phyloP scores from a whole-genome alignment of 2,888 invertebrate genomes.

The Heliothis peltigera region DNA sequence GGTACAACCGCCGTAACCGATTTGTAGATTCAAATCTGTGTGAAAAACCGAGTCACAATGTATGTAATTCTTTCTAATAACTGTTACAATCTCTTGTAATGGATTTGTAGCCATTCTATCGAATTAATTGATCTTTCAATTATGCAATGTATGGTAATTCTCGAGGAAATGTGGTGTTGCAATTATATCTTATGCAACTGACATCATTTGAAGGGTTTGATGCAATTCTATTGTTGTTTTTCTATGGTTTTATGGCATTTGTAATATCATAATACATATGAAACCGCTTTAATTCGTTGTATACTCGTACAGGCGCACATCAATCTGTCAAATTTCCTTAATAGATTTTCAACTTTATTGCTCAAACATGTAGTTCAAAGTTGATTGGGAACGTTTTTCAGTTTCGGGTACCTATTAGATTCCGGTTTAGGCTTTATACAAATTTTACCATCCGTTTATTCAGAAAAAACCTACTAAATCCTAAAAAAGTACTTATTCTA shows the following conservation, averaged over 20 bases:
- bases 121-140: conserved; percentile 55
- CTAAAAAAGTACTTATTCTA: too few species aligned
- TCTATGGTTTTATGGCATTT: not conserved
- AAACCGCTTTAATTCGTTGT: too few species aligned
- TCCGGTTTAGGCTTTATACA: too few species aligned
- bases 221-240: not conserved
- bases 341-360: too few species aligned
- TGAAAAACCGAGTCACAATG: conserved; percentile 43
- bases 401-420: too few species aligned
- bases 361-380: too few species aligned
- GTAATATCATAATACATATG: too few species aligned
- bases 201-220: conserved; percentile 39
- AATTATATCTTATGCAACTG: conserved; percentile 40
- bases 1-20: conserved; percentile 28
- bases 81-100: conserved; percentile 52
- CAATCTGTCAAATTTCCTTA: too few species aligned
- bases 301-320: too few species aligned
- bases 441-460: too few species aligned
- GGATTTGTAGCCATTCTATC: conserved; percentile 43
- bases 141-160: conserved; percentile 56
- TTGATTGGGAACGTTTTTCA: too few species aligned
- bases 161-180: conserved; percentile 28
- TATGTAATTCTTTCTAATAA: conserved; percentile 52
- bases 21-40: conserved; percentile 45
- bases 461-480: too few species aligned